phyloP scores from a whole-genome alignment of 2,888 invertebrate genomes.

The Tortricodes alternella region DNA sequence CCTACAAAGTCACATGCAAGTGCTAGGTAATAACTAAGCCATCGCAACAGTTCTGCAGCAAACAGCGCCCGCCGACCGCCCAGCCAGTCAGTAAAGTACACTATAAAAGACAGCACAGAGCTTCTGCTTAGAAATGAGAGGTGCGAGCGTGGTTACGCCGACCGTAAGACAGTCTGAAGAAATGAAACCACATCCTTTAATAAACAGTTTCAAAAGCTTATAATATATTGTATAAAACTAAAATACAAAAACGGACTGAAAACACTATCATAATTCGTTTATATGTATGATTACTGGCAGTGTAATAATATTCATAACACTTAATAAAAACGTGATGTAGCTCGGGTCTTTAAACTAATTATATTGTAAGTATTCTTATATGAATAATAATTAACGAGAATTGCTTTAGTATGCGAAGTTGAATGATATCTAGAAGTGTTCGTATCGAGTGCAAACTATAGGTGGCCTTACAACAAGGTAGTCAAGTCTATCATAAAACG shows the following conservation, averaged over 20 bases:
- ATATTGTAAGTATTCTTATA: constrained; percentile 70
- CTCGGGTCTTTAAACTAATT: constrained; percentile 47
- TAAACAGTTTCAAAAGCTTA: constrained; percentile 77
- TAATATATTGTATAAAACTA: constrained; percentile 74
- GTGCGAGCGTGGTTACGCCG: constrained; percentile 40
- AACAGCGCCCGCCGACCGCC: not conserved
- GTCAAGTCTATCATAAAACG: constrained; percentile 72
- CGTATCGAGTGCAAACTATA: constrained; percentile 78
- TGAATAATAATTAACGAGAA: constrained; percentile 78
- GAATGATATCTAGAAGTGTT: constrained; percentile 57
- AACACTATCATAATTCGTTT: constrained; percentile 73
- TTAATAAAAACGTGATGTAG: constrained; percentile 53
- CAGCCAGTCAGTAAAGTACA: too few relatives aligned
- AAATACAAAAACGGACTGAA: constrained; percentile 81
- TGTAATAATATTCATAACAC: constrained; percentile 72
- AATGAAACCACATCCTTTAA: constrained; percentile 42
- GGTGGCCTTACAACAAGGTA: constrained; percentile 76
- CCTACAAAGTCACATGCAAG: constrained; percentile 20
- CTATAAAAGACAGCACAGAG: constrained; percentile 59
- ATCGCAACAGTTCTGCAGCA: constrained; percentile 4
- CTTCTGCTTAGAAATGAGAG: constrained; percentile 45
- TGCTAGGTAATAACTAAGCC: constrained; percentile 18
- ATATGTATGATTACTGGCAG: constrained; percentile 77
- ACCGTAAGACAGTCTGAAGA: constrained; percentile 37
- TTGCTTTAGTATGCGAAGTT: constrained; percentile 70